phyloP scores from a whole-genome alignment of 1,140 invertebrate genomes.

The Apis cerana region DNA sequence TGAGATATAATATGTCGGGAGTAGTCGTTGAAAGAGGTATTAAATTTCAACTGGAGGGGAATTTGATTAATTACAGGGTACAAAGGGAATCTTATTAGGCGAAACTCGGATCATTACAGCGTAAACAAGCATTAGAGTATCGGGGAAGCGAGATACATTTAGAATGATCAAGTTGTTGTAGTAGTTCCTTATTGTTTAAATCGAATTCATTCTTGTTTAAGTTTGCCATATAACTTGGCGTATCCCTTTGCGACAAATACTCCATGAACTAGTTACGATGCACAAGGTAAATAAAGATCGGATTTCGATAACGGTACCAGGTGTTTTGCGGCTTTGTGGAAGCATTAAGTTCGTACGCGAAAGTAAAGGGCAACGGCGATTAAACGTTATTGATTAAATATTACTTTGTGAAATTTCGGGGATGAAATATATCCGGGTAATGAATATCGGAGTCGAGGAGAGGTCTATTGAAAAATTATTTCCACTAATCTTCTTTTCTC shows the following conservation, averaged over 20 bases:
- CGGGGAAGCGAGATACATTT: not conserved
- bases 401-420: not conserved
- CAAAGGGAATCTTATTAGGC: too few relatives aligned
- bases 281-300: constrained; percentile 37
- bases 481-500: too few relatives aligned
- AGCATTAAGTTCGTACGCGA: not conserved
- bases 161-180: not conserved
- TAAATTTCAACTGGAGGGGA: too few relatives aligned
- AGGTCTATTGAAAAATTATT: too few relatives aligned
- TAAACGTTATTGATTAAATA: not conserved
- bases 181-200: not conserved
- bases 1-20: too few relatives aligned
- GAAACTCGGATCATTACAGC: too few relatives aligned
- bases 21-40: not conserved
- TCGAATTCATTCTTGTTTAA: constrained; percentile 2
- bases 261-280: constrained; percentile 18
- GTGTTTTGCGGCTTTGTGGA: not conserved
- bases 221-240: constrained; percentile 21
- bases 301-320: constrained; percentile 39
- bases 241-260: not conserved
- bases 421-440: too few relatives aligned
- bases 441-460: too few relatives aligned
- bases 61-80: too few relatives aligned
- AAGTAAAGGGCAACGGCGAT: not conserved
- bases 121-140: not conserved